These are phyloP conservation scores for Acleris emargana DNA, from an alignment of 2,888 invertebrate genomes.

Conservation along the genomic window DNA sequence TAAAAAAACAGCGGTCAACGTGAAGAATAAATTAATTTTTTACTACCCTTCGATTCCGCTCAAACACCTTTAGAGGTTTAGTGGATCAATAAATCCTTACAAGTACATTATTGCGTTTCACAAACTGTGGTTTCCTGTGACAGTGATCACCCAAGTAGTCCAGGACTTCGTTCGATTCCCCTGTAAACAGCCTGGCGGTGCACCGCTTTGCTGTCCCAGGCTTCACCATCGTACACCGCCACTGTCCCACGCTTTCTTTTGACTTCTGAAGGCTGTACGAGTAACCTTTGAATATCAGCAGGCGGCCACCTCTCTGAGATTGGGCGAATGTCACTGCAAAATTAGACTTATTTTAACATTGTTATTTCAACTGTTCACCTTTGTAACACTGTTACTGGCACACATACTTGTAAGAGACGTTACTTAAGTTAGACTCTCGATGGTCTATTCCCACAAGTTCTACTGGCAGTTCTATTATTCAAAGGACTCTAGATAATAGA, in stretches of 20 bases:
- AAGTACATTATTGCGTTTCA: slow-evolving; percentile 49
- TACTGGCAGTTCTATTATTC: no score
- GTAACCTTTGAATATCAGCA: slow-evolving; percentile 59
- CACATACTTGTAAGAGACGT: no score
- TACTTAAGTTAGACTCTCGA: no score
- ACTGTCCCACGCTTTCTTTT: slow-evolving; percentile 49
- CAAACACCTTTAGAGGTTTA: neutral
- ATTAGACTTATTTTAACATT: slow-evolving; percentile 3
- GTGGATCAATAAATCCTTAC: slow-evolving; percentile 47
- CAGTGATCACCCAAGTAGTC: slow-evolving; percentile 48
- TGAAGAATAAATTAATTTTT: no score
- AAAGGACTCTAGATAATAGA: no score
- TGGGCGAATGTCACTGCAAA: slow-evolving; percentile 61
- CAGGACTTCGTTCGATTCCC: slow-evolving; percentile 47
- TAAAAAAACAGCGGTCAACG: no score
- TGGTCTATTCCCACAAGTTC: no score
- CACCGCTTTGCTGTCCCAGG: slow-evolving; percentile 57
- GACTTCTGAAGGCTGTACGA: slow-evolving; percentile 53
- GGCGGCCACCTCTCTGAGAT: slow-evolving; percentile 62
- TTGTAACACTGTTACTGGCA: no score
- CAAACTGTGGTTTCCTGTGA: slow-evolving; percentile 57
- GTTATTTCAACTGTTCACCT: neutral
- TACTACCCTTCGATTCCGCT: no score
- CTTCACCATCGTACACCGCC: slow-evolving; percentile 65
- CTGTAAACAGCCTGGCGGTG: slow-evolving; percentile 58